phyloP scores from a whole-genome alignment of 2,888 invertebrate genomes.

The Cephus sareptanus region DNA sequence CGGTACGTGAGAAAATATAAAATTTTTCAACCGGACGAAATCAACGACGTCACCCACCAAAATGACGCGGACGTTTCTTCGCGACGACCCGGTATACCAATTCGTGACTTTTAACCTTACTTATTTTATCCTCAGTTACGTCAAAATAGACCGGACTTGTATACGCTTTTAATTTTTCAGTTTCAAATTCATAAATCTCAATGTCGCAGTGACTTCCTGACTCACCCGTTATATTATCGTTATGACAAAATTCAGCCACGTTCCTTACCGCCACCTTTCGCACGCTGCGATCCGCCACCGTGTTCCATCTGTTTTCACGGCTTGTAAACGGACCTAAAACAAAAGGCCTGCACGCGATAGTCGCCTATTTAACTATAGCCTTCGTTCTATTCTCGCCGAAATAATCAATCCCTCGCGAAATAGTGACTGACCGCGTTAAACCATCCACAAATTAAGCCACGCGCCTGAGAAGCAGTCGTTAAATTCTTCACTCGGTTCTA shows the following conservation, averaged over 20 bases:
- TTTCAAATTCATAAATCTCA: neutral
- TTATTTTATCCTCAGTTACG: too few relatives aligned
- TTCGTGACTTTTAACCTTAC: too few relatives aligned
- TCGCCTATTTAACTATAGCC: neutral
- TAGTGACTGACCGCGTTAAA: neutral
- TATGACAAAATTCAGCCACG: neutral
- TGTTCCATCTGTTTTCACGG: neutral
- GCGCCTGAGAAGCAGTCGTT: neutral
- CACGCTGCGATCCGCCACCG: neutral
- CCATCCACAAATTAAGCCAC: neutral
- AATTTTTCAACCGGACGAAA: neutral
- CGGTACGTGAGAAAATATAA: conserved; percentile 36
- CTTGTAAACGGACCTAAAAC: neutral
- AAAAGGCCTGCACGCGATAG: neutral
- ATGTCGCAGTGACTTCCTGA: neutral
- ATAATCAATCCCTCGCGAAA: neutral
- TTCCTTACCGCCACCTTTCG: neutral
- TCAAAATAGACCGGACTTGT: neutral
- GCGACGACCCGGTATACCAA: too few relatives aligned
- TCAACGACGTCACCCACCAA: too few relatives aligned
- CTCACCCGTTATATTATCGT: neutral
- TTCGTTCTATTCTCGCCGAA: neutral
- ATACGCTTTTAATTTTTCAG: neutral
- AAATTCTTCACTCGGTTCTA: neutral
- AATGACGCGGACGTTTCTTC: too few relatives aligned